Evolutionary conservation across 64 coral and sea anemone genomes (phyloP).

Genomic region (Porites australiensis): DNA sequence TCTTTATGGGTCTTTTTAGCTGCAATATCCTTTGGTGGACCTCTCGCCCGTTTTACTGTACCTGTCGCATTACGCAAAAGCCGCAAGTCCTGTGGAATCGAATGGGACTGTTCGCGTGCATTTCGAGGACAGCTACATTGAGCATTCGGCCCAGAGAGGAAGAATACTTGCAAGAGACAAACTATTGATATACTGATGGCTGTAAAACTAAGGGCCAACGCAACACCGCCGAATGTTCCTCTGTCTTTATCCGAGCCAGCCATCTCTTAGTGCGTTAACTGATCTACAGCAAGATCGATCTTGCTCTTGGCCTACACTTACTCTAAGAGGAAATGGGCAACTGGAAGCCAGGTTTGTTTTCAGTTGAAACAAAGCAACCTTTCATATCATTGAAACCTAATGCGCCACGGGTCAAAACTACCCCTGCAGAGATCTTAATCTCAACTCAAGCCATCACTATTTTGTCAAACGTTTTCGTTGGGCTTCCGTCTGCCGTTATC

Average conservation of each 20-base stretch:
- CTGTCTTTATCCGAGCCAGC: not conserved
- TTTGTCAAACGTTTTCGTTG: too few species aligned
- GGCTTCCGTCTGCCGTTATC: too few species aligned
- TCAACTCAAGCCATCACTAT: too few species aligned
- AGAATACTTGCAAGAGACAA: not conserved
- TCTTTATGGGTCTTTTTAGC: not conserved
- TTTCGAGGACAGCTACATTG: conserved; percentile 3
- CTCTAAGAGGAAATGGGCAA: not conserved
- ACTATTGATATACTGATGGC: conserved; percentile 6
- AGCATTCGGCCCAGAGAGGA: not conserved
- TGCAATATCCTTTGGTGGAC: conserved; percentile 1
- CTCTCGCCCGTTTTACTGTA: not conserved
- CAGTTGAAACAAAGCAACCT: conserved; percentile 10
- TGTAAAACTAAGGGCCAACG: conserved; percentile 13
- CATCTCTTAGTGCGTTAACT: conserved; percentile 8
- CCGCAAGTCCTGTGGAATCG: not conserved
- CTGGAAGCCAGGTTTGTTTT: not conserved
- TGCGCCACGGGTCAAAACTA: not conserved
- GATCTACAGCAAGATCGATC: not conserved
- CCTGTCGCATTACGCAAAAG: not conserved
- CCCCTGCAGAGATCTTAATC: not conserved
- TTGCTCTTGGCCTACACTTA: not conserved
- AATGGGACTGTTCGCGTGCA: not conserved
- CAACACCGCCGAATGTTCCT: not conserved
- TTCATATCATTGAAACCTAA: not conserved